Percentiles rank a stretch among this genome's conserved stretches.
phyloP scores from a whole-genome alignment of 1,140 invertebrate genomes.

The Heliconius nattereri region DNA sequence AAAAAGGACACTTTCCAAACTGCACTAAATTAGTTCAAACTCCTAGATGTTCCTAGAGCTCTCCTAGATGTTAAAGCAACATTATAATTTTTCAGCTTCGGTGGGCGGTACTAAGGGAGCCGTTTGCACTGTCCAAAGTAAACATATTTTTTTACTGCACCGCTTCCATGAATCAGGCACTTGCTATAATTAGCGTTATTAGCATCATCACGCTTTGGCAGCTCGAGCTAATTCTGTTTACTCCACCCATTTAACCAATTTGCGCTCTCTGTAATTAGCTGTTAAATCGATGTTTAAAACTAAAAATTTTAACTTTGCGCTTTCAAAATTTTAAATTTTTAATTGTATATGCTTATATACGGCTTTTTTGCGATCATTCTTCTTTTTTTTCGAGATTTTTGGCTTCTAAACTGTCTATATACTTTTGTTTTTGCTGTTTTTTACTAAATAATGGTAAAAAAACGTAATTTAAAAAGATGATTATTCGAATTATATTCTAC shows the following conservation, averaged over 20 bases:
- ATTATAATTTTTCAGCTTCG: constrained; percentile 74
- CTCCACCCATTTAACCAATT: constrained; percentile 62
- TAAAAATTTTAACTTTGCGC: constrained; percentile 16
- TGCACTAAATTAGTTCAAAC: neutral
- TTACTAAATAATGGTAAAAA: too few species aligned
- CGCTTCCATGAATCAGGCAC: constrained; percentile 47
- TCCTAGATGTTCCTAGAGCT: neutral
- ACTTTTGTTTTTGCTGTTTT: too few species aligned
- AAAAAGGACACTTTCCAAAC: constrained; percentile 19
- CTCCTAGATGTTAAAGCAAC: constrained; percentile 26
- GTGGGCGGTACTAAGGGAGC: constrained; percentile 77
- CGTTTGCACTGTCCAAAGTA: constrained; percentile 73
- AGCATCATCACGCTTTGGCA: constrained; percentile 58
- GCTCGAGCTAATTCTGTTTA: constrained; percentile 57
- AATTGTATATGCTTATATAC: neutral
- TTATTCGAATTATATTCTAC: too few species aligned
- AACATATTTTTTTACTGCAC: constrained; percentile 73
- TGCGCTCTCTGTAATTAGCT: constrained; percentile 43
- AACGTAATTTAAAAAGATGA: too few species aligned
- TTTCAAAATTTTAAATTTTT: constrained; percentile 9
- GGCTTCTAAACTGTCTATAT: too few species aligned
- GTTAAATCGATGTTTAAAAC: constrained; percentile 38
- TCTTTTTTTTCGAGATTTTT: neutral
- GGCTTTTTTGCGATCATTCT: neutral
- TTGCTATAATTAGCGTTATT: constrained; percentile 71